phyloP scores from a whole-genome alignment of 2,888 invertebrate genomes.

The Limnephilus rhombicus region DNA sequence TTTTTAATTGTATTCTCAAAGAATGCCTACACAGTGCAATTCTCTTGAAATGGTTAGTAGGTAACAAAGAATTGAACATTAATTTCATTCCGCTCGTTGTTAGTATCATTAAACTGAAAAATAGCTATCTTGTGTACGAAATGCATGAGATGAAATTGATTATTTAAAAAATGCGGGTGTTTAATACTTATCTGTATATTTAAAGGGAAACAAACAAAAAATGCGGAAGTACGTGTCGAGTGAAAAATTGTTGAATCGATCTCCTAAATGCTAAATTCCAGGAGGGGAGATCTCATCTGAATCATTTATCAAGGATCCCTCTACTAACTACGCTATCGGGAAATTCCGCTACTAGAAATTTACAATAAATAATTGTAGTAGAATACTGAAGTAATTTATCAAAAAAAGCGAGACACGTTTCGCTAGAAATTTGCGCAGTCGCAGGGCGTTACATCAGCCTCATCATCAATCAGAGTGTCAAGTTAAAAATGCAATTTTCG shows the following conservation, averaged over 20 bases:
- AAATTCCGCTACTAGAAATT: conserved; percentile 33
- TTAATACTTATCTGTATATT: not conserved
- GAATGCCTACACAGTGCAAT: too few relatives aligned
- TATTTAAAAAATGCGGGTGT: not conserved
- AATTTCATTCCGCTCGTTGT: not conserved
- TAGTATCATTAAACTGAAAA: not conserved
- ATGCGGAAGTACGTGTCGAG: not conserved
- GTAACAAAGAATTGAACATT: not conserved
- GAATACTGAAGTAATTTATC: conserved; percentile 46
- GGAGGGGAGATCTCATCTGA: conserved; percentile 12
- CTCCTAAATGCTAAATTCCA: conserved; percentile 11
- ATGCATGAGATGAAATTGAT: not conserved
- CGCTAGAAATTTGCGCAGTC: conserved; percentile 32
- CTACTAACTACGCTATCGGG: conserved; percentile 34
- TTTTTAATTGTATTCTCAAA: too few relatives aligned
- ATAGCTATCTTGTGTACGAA: not conserved
- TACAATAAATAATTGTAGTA: conserved; percentile 39
- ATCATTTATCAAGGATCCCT: conserved; percentile 40
- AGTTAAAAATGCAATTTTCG: conserved; percentile 41
- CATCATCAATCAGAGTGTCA: conserved; percentile 30
- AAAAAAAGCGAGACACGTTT: conserved; percentile 49
- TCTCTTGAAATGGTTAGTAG: not conserved
- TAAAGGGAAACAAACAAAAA: not conserved
- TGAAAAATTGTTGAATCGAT: conserved; percentile 33
- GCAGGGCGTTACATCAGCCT: not conserved